Base-by-base conservation (phyloP, 2,797 vertebrate genomes). In the Oreonectes daqikongensis region DNA sequence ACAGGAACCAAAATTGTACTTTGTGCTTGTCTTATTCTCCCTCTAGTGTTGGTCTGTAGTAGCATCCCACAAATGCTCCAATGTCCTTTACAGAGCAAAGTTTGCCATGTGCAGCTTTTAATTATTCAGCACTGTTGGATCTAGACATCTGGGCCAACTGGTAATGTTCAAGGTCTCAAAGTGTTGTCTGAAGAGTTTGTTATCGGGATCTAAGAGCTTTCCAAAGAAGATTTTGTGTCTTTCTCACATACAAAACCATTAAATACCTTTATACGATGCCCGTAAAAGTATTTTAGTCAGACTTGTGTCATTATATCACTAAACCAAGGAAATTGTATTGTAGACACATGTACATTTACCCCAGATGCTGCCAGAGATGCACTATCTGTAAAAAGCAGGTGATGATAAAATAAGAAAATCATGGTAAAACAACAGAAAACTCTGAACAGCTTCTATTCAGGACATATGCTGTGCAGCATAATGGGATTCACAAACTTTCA, bases 61-160 rank as follows among this genome's bases (percentile, higher is more conserved):
- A 63, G 38, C 0, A 52, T 64, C 50, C 50, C 17, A 1, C 17
- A 40, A 40, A 18, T 0, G 14, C n/a, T 57, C 18, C 12, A 59
- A 26, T 67, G 72, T 48, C 20, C 1, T 11, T 57, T 42, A 55
- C 22, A 55, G 53, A 60, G 55, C 30, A 30, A 35, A 28, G 22
- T n/a, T 69, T 57, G 40, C 53, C 53, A 69, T 59, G 40, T 50
- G 74, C 44, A 46, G 40, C 26, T 1, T 73, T 78, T 17, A 72
- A 81, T 81, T 76, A 73, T 81, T 81, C 69, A 81, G 32, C 69
- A 66, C 22, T 22, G 63, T 66, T 44, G 67, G 64, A 66, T 38
- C 63, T 73, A 69, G 53, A 72, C 18, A 46, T 72, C 71, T 59
- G 28, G 38, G 26, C 59, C 67, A 50, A 72, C 53, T 50, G 11